These are phyloP conservation scores for Dryobates pubescens DNA, from an alignment of 2,797 vertebrate species.

Conservation along the genomic window DNA sequence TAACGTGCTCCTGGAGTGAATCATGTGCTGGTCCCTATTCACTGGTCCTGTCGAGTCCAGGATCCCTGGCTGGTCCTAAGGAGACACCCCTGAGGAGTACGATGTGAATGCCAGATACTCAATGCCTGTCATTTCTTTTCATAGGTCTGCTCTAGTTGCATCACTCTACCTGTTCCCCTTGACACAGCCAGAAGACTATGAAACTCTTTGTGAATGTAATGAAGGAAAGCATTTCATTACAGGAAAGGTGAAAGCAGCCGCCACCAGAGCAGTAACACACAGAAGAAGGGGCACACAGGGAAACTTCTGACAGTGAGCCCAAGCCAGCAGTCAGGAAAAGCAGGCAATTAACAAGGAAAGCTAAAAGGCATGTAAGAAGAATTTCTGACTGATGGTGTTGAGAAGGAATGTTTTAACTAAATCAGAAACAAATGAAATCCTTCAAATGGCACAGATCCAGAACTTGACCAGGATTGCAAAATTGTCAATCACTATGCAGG, in stretches of 20 bases:
- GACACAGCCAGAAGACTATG: neutral
- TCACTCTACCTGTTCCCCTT: neutral
- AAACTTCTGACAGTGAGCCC: neutral
- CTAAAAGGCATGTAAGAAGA: conserved; percentile 9
- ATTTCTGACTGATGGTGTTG: neutral
- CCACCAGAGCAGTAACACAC: neutral
- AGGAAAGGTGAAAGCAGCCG: neutral
- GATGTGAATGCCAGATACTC: neutral
- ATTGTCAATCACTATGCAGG: conserved; percentile 62
- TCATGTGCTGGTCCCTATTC: neutral
- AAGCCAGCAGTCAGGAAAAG: neutral
- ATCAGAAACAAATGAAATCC: conserved; percentile 63
- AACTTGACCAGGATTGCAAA: conserved; percentile 50
- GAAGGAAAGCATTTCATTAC: neutral
- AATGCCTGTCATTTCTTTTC: neutral
- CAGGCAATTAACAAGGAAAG: conserved; percentile 6
- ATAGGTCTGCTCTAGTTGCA: neutral
- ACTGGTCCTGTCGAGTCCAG: neutral
- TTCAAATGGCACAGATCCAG: conserved; percentile 49
- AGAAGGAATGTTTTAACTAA: conserved; percentile 51
- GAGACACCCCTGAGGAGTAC: neutral
- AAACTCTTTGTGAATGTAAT: neutral
- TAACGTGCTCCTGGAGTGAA: neutral
- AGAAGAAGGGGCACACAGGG: neutral
- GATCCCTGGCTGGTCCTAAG: neutral